phyloP scores from a whole-genome alignment of 2,797 vertebrate species.

The Eupleurogrammus muticus region DNA sequence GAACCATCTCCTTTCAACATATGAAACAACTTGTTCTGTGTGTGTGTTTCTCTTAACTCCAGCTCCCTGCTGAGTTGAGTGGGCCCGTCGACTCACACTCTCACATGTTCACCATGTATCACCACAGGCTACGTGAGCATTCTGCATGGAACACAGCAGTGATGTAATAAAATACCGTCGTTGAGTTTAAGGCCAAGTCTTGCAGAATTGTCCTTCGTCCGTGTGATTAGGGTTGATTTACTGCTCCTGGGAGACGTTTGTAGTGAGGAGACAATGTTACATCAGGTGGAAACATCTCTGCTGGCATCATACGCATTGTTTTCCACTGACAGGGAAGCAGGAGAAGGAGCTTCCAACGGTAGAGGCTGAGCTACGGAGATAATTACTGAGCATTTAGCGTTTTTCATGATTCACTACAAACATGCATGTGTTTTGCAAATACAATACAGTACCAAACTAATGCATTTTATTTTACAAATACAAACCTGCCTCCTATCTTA shows the following conservation, averaged over 20 bases:
- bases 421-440: too few relatives aligned
- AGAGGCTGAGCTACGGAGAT: too few relatives aligned
- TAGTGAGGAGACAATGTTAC: neutral
- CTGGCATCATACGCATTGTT: neutral
- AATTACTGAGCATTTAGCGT: too few relatives aligned
- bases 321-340: too few relatives aligned
- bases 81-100: slow-evolving; percentile 52
- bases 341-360: too few relatives aligned
- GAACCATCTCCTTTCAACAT: slow-evolving; percentile 46
- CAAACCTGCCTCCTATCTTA: too few relatives aligned
- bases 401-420: too few relatives aligned
- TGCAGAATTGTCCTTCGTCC: too few relatives aligned
- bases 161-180: neutral
- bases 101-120: slow-evolving; percentile 34
- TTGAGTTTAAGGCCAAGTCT: neutral
- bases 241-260: too few relatives aligned
- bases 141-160: neutral
- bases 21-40: slow-evolving; percentile 45
- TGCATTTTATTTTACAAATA: too few relatives aligned
- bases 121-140: slow-evolving; percentile 35
- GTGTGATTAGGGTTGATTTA: too few relatives aligned
- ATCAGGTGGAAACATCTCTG: neutral
- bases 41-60: slow-evolving; percentile 16
- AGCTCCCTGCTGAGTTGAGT: slow-evolving; percentile 43
- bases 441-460: too few relatives aligned